Evolutionary conservation across 2,113 vertebrate genomes (phyloP).

Genomic region (Galemys pyrenaicus): DNA sequence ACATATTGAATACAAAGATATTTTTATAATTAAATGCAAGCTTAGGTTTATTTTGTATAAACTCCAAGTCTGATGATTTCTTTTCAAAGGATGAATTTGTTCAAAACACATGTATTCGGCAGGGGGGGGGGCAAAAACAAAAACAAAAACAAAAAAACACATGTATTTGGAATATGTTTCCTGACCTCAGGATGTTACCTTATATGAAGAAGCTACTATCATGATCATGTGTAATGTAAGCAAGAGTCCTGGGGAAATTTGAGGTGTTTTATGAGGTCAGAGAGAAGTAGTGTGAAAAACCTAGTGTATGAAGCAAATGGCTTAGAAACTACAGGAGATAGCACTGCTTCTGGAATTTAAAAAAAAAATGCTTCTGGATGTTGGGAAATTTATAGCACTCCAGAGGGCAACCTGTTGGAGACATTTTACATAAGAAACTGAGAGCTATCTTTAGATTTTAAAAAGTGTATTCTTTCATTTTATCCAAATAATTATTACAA

Average conservation of each 20-base stretch:
- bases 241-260: not conserved
- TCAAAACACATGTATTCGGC: too few relatives aligned
- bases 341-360: not conserved
- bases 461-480: not conserved
- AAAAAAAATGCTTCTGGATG: not conserved
- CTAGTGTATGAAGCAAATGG: not conserved
- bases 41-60: conserved; percentile 15
- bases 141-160: too few relatives aligned
- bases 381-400: not conserved
- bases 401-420: not conserved
- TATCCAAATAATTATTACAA: not conserved
- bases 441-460: not conserved
- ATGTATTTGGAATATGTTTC: conserved; percentile 34
- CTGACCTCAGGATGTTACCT: not conserved
- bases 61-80: conserved; percentile 16
- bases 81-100: conserved; percentile 19
- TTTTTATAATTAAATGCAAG: not conserved
- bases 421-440: conserved; percentile 5
- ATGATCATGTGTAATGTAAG: not conserved
- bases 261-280: not conserved
- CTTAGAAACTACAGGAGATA: not conserved
- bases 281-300: conserved; percentile 30
- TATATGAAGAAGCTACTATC: not conserved
- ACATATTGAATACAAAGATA: not conserved
- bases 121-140: too few relatives aligned